Conservation (phyloP, 2,888 invertebrate species). For the Balanococcus diminutus region DNA sequence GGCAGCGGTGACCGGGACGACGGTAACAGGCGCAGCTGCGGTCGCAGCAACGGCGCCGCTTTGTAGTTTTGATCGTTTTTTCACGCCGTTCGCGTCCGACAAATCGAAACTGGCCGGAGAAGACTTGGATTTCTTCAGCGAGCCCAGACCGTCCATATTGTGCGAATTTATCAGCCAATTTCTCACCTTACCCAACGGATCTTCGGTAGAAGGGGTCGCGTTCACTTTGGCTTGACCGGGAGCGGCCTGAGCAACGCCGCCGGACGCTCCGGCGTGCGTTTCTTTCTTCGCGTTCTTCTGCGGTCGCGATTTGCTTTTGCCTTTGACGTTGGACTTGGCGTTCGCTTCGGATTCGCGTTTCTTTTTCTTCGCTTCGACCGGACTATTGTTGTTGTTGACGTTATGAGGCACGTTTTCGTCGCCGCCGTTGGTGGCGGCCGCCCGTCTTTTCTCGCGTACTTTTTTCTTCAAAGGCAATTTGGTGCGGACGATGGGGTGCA, state of each 20-base stretch:
- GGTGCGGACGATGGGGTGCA: slow-evolving; percentile 81
- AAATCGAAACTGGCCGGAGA: slow-evolving; percentile 73
- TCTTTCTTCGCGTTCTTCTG: slow-evolving; percentile 62
- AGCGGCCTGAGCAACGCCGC: slow-evolving; percentile 72
- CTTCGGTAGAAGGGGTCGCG: slow-evolving; percentile 60
- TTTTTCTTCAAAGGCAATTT: slow-evolving; percentile 87
- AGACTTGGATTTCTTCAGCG: slow-evolving; percentile 81
- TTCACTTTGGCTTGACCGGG: slow-evolving; percentile 62
- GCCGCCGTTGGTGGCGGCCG: slow-evolving; percentile 59
- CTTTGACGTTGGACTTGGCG: slow-evolving; percentile 60
- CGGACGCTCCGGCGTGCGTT: slow-evolving; percentile 74
- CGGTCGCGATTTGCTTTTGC: slow-evolving; percentile 61
- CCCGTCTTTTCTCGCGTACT: slow-evolving; percentile 64
- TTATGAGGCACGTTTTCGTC: slow-evolving; percentile 58
- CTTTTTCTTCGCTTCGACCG: slow-evolving; percentile 58
- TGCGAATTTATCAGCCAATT: slow-evolving; percentile 81
- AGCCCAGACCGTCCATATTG: slow-evolving; percentile 63
- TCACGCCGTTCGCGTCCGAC: slow-evolving; percentile 43
- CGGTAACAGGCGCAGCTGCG: neutral
- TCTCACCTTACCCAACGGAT: slow-evolving; percentile 78
- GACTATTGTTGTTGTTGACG: slow-evolving; percentile 56
- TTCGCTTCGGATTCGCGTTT: slow-evolving; percentile 61
- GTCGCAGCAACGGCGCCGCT: neutral
- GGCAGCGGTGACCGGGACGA: slow-evolving; percentile 61
- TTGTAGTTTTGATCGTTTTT: slow-evolving; percentile 1